A percentile compares a stretch with the other conserved stretches of the same genome.
Evolutionary conservation across 2,797 vertebrate species (phyloP).

Genomic region (Discoglossus pictus): DNA sequence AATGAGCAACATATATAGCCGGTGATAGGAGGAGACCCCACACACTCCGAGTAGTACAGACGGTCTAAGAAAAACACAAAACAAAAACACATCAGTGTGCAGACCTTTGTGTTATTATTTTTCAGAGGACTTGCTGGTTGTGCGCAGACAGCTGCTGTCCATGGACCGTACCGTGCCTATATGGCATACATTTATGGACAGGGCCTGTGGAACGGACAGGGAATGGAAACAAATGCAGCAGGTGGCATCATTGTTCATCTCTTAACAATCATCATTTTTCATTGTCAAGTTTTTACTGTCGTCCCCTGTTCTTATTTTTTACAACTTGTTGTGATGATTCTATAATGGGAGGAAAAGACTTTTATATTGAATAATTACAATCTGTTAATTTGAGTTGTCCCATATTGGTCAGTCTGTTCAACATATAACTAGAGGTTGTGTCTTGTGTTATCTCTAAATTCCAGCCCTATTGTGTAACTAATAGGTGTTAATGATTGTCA

Average conservation of each 20-base stretch:
- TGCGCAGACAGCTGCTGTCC: constrained; percentile 20
- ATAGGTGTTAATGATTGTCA: too few relatives aligned
- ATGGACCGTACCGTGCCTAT: not conserved
- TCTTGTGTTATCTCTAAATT: too few relatives aligned
- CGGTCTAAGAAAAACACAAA: constrained; percentile 12
- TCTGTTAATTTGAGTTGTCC: constrained; percentile 14
- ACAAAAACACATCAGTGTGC: constrained; percentile 17
- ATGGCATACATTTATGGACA: not conserved
- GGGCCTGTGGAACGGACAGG: not conserved
- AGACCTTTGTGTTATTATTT: constrained; percentile 28
- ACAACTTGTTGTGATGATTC: constrained; percentile 20
- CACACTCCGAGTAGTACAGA: constrained; percentile 5
- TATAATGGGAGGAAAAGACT: constrained; percentile 19
- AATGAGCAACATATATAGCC: constrained; percentile 36
- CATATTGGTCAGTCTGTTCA: not conserved
- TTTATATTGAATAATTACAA: constrained; percentile 9
- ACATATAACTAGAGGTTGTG: too few relatives aligned
- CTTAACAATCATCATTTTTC: constrained; percentile 47
- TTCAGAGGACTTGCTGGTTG: not conserved
- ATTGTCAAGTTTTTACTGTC: constrained; percentile 44
- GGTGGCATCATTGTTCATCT: constrained; percentile 40
- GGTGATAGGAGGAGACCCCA: not conserved
- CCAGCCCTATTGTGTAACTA: too few relatives aligned
- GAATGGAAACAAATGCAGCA: constrained; percentile 22
- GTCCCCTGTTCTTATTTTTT: not conserved